Percentiles rank a stretch among this genome's conserved stretches.
These are phyloP conservation scores for Trinectes maculatus DNA, from an alignment of 2,113 vertebrate species.

Conservation along the genomic window DNA sequence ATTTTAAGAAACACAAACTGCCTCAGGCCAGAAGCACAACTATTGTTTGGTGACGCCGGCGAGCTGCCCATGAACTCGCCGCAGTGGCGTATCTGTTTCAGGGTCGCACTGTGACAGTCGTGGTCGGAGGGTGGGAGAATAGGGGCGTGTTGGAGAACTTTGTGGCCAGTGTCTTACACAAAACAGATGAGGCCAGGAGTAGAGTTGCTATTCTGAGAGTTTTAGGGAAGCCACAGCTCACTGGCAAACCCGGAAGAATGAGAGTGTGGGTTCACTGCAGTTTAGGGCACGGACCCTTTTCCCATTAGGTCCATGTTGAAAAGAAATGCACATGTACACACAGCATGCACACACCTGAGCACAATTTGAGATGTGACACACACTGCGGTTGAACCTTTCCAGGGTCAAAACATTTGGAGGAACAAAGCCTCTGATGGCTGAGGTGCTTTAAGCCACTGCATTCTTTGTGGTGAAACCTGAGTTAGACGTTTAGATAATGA, in stretches of 20 bases:
- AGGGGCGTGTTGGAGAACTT: slow-evolving; percentile 43
- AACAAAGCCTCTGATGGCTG: slow-evolving; percentile 31
- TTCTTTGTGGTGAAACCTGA: slow-evolving; percentile 34
- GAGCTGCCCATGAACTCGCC: slow-evolving; percentile 67
- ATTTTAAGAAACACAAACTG: slow-evolving; percentile 60
- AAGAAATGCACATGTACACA: slow-evolving; percentile 26
- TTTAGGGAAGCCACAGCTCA: slow-evolving; percentile 63
- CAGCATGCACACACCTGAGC: neutral
- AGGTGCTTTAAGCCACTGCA: slow-evolving; percentile 31
- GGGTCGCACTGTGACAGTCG: slow-evolving; percentile 37
- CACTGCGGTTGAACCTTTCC: slow-evolving; percentile 11
- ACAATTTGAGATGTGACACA: slow-evolving; percentile 29
- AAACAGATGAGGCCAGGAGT: slow-evolving; percentile 77
- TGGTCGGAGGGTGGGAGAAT: slow-evolving; percentile 55
- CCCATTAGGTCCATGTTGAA: slow-evolving; percentile 18
- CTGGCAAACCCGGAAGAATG: slow-evolving; percentile 56
- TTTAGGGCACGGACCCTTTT: slow-evolving; percentile 36
- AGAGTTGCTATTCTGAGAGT: slow-evolving; percentile 69
- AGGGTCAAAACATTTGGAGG: slow-evolving; percentile 20
- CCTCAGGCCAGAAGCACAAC: slow-evolving; percentile 47
- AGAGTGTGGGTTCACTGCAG: slow-evolving; percentile 48
- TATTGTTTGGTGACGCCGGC: slow-evolving; percentile 66
- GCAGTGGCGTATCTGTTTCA: slow-evolving; percentile 74
- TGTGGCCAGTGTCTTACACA: slow-evolving; percentile 72
- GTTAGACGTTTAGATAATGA: slow-evolving; percentile 4